Evolutionary conservation across 2,113 vertebrate species (phyloP).

Genomic region (Laterallus jamaicensis): DNA sequence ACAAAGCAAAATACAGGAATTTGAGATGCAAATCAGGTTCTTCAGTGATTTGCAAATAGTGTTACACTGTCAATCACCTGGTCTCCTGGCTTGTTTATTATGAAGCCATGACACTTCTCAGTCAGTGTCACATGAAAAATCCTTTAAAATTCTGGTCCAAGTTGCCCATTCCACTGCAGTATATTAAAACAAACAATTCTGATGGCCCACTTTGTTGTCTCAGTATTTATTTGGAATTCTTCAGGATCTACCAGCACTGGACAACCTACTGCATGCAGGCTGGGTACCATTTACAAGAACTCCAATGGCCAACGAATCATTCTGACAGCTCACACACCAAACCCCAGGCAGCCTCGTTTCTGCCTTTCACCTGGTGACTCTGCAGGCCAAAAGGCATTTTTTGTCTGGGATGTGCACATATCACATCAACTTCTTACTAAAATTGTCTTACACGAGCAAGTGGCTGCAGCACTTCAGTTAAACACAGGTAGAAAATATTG

Average conservation of each 20-base stretch:
- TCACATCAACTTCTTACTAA: neutral
- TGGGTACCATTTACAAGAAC: neutral
- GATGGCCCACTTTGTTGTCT: neutral
- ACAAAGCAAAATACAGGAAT: neutral
- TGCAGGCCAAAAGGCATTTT: neutral
- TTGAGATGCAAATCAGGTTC: neutral
- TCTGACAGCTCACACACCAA: neutral
- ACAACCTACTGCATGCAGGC: neutral
- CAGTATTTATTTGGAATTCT: neutral
- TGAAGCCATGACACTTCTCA: neutral
- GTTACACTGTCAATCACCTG: neutral
- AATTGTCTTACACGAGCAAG: neutral
- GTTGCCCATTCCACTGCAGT: neutral
- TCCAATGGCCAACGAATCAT: neutral
- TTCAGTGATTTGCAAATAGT: neutral
- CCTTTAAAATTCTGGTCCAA: neutral
- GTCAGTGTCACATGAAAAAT: neutral
- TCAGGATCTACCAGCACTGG: neutral
- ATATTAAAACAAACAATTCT: neutral
- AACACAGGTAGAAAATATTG: neutral
- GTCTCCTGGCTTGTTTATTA: neutral
- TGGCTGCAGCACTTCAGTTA: neutral
- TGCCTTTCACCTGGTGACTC: neutral
- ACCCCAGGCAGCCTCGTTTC: neutral
- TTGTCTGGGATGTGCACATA: neutral